Evolutionary conservation across 2,113 vertebrate species (phyloP).

Genomic region (Gracilinanus agilis): DNA sequence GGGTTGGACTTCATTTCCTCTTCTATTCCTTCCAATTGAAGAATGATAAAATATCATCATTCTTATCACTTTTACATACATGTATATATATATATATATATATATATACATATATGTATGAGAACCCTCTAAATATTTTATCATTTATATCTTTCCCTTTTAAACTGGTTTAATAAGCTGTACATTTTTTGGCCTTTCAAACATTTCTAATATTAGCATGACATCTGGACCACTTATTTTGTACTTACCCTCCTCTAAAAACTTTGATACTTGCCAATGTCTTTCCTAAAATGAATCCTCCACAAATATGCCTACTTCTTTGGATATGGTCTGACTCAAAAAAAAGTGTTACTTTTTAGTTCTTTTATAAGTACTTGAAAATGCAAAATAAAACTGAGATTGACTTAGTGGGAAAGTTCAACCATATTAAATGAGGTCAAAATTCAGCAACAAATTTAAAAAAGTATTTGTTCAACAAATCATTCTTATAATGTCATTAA

Average conservation of each 20-base stretch:
- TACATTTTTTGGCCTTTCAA: not conserved
- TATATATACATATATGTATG: not conserved
- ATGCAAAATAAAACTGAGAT: conserved; percentile 5
- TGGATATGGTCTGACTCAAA: not conserved
- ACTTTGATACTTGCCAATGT: not conserved
- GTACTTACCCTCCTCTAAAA: not conserved
- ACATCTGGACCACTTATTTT: not conserved
- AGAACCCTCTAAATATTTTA: not conserved
- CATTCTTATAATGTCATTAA: not conserved
- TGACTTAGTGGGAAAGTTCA: not conserved
- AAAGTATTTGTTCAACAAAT: conserved; percentile 11
- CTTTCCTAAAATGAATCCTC: not conserved
- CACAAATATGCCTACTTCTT: not conserved
- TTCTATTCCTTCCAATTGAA: not conserved
- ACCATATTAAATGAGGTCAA: not conserved
- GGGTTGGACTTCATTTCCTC: not conserved
- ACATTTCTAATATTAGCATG: not conserved
- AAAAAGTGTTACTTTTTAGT: not conserved
- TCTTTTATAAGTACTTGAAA: not conserved
- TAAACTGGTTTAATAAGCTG: not conserved
- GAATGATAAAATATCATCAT: not conserved
- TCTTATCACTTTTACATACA: not conserved
- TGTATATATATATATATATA: no score
- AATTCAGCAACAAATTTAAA: not conserved
- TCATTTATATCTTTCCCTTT: not conserved